Evolutionary conservation across 2,888 invertebrate species (phyloP), one percentile per base, ranked within the genome.

Genomic region (Hydrotaea cyrtoneurina): DNA sequence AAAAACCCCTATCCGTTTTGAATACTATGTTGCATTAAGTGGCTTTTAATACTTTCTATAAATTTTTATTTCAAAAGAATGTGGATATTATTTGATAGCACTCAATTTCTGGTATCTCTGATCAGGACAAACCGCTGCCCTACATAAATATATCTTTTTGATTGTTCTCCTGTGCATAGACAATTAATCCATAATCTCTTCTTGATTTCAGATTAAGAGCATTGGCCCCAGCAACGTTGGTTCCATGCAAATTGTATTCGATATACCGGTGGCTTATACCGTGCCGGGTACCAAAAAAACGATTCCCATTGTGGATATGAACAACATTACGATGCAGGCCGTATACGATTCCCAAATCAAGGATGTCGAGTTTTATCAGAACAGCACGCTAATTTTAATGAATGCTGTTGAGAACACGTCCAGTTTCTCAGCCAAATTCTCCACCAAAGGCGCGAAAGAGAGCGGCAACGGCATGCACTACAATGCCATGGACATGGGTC

Each of bases 191-290:
- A 31, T 31, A 31, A 31, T 31, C 31, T 31, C 7, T 39, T 39
- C 11, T 13, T 15, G 13, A 59, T 26, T 59, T 59, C 50, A 89
- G 89, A 90, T 92, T 74, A 90, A 90, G 82, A 93, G 92, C 79
- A 90, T 90, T 73, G 92, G 92, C 0, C 92, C 92, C 39, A 93
- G 92, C 86, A 90, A 86, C 7, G 89, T 93, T n/a, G 90, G 90
- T 19, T 89, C 88, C 11, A 84, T 92, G 66, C 90, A 91, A 53
- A 85, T 92, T 0, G 87, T 88, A 3, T 90, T 92, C 26, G 87
- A 88, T 36, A 91, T 93, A 81, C 92, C 92, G 2, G 89, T 92
- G 0, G 90, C 92, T 0, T 92, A 92, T 66, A 89, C 88, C 55
- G 87, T 91, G n/a, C 79, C 89, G 2, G 90, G 89, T 46, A 90